These are phyloP conservation scores for Physocephala rufipes DNA, from an alignment of 2,888 invertebrate species.

Conservation along the genomic window DNA sequence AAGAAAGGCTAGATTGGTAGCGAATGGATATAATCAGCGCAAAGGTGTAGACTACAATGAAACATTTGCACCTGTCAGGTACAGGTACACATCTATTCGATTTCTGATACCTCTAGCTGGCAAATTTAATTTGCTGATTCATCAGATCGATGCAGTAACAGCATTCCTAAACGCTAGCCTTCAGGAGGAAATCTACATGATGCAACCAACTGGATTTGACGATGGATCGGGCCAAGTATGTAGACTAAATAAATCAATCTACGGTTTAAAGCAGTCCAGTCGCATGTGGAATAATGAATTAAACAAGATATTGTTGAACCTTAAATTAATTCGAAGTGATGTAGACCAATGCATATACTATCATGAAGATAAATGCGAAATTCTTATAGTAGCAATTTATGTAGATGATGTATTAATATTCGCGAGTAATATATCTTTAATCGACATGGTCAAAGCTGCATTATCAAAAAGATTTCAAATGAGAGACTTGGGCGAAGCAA, in stretches of 20 bases:
- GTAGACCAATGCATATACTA: too few species aligned
- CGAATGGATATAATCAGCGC: slow-evolving; percentile 18
- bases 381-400: too few species aligned
- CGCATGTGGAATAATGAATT: too few species aligned
- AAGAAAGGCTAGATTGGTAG: slow-evolving; percentile 11
- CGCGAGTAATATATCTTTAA: too few species aligned
- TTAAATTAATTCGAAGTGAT: too few species aligned
- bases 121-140: slow-evolving; percentile 13
- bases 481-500: too few species aligned
- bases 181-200: slow-evolving; percentile 10
- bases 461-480: too few species aligned
- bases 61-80: slow-evolving; percentile 18
- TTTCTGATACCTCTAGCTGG: slow-evolving; percentile 15
- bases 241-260: slow-evolving; percentile 30
- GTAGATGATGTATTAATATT: too few species aligned
- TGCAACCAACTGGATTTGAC: background rate
- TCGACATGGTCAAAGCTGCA: too few species aligned
- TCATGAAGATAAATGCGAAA: too few species aligned
- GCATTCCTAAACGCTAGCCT: slow-evolving; percentile 15
- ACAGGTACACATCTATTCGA: slow-evolving; percentile 20
- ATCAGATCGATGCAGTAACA: slow-evolving; percentile 26
- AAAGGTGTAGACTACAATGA: slow-evolving; percentile 17
- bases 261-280: slow-evolving; percentile 29
- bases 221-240: slow-evolving; percentile 5
- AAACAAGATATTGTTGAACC: too few species aligned